Base-by-base conservation (phyloP, 2,797 vertebrate species). In the Acanthurus lineatus region DNA sequence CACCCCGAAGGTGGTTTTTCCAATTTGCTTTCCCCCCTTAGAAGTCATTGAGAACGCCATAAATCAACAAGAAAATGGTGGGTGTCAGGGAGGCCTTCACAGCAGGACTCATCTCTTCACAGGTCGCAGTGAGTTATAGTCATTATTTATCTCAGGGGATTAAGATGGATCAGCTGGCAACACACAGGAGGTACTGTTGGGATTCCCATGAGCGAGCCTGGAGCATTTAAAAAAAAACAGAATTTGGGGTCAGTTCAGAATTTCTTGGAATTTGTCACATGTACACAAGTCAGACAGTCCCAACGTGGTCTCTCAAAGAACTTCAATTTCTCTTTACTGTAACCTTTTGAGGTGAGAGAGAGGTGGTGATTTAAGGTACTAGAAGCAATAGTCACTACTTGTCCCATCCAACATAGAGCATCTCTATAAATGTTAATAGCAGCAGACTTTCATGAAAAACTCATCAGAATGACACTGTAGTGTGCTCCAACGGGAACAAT, bases 11-110 rank as follows among this genome's bases (percentile, higher is more conserved):
- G 81, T 80, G 76, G 3, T 69, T 83, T 86, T 90, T 87, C 71
- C 82, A 77, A 88, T 90, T 87, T 90, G 58, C 82, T 84, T 85
- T 90, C 66, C 67, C 32, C 73, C 80, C 74, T 73, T 62, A 75
- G 53, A 86, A 85, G 77, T 67, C 53, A 5, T 17, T 38, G 52
- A 35, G 65, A 76, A 35, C 2, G 3, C 57, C 44, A 88, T 91
- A 91, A 86, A 93, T 91, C 90, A 91, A 53, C 49, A 65, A 69
- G 73, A 79, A 84, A 89, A 90, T 19, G 28, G 69, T 74, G 44
- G 78, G 59, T 84, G 82, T 86, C 83, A 82, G 47, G n/a, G 44
- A 85, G 77, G 76, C 64, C 79, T 72, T 86, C 74, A 60, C 76
- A 68, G 70, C 76, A 45, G 47, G 75, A 74, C 84, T 89, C 82